Percentiles rank a stretch among this genome's conserved stretches.
phyloP scores from a whole-genome alignment of 2,888 invertebrate genomes.

The Coenonympha arcania region DNA sequence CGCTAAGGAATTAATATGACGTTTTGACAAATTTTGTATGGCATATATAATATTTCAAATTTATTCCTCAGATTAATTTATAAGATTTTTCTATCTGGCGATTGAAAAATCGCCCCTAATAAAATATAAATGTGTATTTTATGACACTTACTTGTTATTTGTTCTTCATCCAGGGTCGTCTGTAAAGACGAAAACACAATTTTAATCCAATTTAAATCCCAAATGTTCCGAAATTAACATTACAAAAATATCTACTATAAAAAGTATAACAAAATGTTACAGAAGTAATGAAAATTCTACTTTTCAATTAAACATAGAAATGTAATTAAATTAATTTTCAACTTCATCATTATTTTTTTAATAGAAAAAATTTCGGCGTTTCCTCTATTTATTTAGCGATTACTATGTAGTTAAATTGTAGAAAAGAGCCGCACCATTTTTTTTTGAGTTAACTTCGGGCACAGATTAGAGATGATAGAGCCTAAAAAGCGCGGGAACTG shows the following conservation, averaged over 20 bases:
- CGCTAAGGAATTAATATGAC: too few relatives aligned
- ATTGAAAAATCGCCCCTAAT: too few relatives aligned
- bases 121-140: too few relatives aligned
- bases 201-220: slow-evolving; percentile 20
- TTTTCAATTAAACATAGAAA: background rate
- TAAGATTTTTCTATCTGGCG: too few relatives aligned
- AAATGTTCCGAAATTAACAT: too few relatives aligned
- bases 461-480: background rate
- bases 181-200: slow-evolving; percentile 36
- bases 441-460: slow-evolving; percentile 26
- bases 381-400: too few relatives aligned
- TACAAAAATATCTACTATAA: background rate
- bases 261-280: background rate
- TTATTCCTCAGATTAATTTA: too few relatives aligned
- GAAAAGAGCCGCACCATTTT: slow-evolving; percentile 54
- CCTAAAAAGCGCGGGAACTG: slow-evolving; percentile 34
- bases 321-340: background rate
- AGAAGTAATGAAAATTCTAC: background rate
- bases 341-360: background rate
- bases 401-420: too few relatives aligned
- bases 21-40: too few relatives aligned
- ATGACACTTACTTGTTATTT: slow-evolving; percentile 63
- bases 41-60: too few relatives aligned
- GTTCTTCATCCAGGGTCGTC: slow-evolving; percentile 64
- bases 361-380: too few relatives aligned